Evolutionary conservation across 2,797 vertebrate genomes (phyloP).

Genomic region (Cygnus olor): DNA sequence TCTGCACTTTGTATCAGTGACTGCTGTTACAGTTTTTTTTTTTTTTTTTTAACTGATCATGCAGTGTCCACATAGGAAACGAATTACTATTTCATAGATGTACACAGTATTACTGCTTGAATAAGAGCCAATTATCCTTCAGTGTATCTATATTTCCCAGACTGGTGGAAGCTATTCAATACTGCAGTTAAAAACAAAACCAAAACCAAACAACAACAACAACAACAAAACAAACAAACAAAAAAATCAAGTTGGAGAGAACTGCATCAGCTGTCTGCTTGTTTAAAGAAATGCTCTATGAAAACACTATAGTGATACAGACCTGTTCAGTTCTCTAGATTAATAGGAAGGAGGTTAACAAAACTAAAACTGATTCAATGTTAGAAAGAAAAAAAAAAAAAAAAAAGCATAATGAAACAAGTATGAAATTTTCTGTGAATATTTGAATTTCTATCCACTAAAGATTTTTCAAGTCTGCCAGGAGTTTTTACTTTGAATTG

Average conservation of each 20-base stretch:
- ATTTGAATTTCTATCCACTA: not conserved
- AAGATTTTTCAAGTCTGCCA: not conserved
- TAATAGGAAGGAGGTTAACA: not conserved
- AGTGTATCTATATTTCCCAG: not conserved
- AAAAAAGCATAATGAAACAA: not conserved
- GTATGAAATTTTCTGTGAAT: not conserved
- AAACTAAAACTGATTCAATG: not conserved
- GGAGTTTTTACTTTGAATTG: not conserved
- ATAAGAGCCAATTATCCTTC: not conserved
- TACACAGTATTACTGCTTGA: not conserved
- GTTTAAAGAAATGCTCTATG: not conserved
- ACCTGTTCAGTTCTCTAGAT: not conserved
- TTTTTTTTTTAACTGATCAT: not conserved
- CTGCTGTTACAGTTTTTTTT: not conserved
- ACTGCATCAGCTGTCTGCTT: not conserved
- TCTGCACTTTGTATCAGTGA: not conserved
- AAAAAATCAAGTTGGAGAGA: not conserved
- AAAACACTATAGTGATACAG: not conserved
- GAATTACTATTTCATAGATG: not conserved
- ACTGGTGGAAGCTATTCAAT: not conserved
- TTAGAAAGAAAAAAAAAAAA: no score
- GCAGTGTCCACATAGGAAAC: not conserved
- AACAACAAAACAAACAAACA: not conserved
- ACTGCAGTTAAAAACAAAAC: not conserved
- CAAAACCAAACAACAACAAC: not conserved